Evolutionary conservation across 2,888 invertebrate species (phyloP).

Genomic region (Crioceris asparagi): DNA sequence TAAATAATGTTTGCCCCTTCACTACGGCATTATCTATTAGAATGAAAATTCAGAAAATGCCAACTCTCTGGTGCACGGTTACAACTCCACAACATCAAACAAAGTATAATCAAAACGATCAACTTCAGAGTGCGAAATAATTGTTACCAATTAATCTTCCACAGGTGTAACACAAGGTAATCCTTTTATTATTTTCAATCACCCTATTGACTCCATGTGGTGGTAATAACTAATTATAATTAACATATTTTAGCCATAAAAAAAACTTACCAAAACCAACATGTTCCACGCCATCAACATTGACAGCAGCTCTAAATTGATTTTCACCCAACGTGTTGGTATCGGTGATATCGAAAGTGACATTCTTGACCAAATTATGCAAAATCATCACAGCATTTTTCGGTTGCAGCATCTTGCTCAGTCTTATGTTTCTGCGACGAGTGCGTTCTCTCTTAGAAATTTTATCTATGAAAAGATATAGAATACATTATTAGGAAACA

Average conservation of each 20-base stretch:
- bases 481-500: no score
- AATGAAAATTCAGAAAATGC: conserved; percentile 13
- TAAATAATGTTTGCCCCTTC: conserved; percentile 24
- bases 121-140: conserved; percentile 14
- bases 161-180: conserved; percentile 33
- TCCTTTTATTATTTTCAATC: conserved; percentile 14
- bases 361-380: conserved; percentile 56
- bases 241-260: no score
- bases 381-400: conserved; percentile 81
- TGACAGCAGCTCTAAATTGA: conserved; percentile 44
- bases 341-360: conserved; percentile 26
- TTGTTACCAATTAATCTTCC: conserved; percentile 24
- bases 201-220: conserved; percentile 34
- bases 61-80: conserved; percentile 29
- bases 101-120: conserved; percentile 25
- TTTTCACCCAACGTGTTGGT: conserved; percentile 19
- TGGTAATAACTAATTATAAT: no score
- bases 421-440: conserved; percentile 60
- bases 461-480: conserved; percentile 38
- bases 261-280: conserved; percentile 32
- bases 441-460: conserved; percentile 55
- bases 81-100: conserved; percentile 10
- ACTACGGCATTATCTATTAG: conserved; percentile 24
- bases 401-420: conserved; percentile 66
- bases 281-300: conserved; percentile 47